phyloP scores from a whole-genome alignment of 2,888 invertebrate species.

The Steinernema carpocapsae region DNA sequence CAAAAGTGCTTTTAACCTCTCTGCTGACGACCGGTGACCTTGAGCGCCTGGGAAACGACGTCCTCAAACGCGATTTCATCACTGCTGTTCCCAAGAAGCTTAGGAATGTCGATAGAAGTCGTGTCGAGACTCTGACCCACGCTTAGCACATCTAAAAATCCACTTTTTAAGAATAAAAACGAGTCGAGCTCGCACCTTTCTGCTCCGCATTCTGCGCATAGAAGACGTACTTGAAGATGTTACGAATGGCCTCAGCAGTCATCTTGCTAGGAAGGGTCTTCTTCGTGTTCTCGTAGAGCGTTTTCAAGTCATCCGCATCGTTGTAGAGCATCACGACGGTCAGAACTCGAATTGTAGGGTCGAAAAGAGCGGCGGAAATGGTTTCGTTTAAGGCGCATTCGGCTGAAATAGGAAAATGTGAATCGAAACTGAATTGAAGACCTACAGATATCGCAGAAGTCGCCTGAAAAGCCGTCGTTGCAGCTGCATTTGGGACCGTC shows the following conservation, averaged over 20 bases:
- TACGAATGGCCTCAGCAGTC: neutral
- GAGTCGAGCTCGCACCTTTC: neutral
- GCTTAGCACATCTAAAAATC: neutral
- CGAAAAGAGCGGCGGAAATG: neutral
- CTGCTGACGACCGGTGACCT: neutral
- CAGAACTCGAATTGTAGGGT: neutral
- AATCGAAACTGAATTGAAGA: neutral
- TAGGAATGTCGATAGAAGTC: neutral
- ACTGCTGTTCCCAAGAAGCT: neutral
- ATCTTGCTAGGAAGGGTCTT: neutral
- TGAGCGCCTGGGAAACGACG: neutral
- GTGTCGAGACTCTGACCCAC: neutral
- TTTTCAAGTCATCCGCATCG: neutral
- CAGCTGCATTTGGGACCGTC: neutral
- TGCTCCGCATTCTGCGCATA: slow-evolving; percentile 1
- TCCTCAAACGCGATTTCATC: neutral
- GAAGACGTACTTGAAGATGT: neutral
- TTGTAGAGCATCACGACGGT: slow-evolving; percentile 17
- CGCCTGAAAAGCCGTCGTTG: neutral
- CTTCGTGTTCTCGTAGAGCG: neutral
- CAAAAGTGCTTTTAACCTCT: neutral
- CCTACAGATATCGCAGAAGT: neutral
- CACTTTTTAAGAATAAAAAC: neutral
- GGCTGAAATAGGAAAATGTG: neutral
- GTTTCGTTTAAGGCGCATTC: neutral